phyloP scores from a whole-genome alignment of 2,113 vertebrate species.

The Tachysurus vachellii region DNA sequence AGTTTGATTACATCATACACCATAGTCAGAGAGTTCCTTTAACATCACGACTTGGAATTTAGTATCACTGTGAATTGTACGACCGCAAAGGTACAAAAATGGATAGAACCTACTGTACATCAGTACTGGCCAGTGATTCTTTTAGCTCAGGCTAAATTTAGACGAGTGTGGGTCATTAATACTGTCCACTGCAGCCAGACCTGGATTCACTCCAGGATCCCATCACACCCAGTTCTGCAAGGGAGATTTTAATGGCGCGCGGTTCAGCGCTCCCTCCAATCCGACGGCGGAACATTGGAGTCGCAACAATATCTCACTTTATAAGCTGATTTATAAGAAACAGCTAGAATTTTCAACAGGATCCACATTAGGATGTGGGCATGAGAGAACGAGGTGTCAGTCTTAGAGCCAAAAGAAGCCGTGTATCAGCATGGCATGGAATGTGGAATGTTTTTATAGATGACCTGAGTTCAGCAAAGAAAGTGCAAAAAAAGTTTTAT shows the following conservation, averaged over 20 bases:
- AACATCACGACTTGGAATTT: background rate
- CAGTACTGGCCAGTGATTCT: background rate
- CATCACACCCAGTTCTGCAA: slow-evolving; percentile 37
- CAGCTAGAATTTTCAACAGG: slow-evolving; percentile 15
- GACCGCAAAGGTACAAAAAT: background rate
- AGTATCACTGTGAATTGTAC: background rate
- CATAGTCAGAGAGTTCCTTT: background rate
- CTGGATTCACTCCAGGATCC: slow-evolving; percentile 43
- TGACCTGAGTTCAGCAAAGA: background rate
- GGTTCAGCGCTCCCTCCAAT: background rate
- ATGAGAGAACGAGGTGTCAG: slow-evolving; percentile 38
- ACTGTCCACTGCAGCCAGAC: slow-evolving; percentile 29
- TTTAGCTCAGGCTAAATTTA: slow-evolving; percentile 40
- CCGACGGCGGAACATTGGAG: background rate
- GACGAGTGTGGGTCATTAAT: slow-evolving; percentile 42
- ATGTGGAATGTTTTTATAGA: slow-evolving; percentile 7
- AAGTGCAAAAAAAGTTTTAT: background rate
- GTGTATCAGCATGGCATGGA: background rate
- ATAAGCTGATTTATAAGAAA: background rate
- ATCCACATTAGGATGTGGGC: slow-evolving; percentile 26
- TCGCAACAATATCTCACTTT: background rate
- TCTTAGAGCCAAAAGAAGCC: slow-evolving; percentile 16
- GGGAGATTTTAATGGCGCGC: slow-evolving; percentile 33
- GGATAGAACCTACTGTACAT: background rate
- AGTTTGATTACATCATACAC: too few species aligned